Percentiles rank a stretch among this genome's conserved stretches.
These are phyloP conservation scores for Muntiacus reevesi DNA, from an alignment of 2,113 vertebrate genomes.

Conservation along the genomic window DNA sequence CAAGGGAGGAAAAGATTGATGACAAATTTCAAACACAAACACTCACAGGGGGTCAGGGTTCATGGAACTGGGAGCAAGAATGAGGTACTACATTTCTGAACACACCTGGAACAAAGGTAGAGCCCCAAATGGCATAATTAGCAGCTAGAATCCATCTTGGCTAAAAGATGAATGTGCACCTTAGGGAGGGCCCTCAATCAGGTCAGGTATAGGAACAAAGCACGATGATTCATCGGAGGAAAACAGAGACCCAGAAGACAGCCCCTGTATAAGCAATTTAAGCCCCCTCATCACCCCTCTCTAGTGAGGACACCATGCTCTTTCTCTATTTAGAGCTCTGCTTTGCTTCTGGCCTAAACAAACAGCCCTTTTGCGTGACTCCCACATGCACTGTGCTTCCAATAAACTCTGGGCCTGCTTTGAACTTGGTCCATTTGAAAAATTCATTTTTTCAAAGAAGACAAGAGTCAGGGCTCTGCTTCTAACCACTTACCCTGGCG, in stretches of 20 bases:
- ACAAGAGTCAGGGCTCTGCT: not conserved
- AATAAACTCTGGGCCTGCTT: not conserved
- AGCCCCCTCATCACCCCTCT: not conserved
- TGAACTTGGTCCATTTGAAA: not conserved
- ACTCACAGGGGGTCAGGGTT: not conserved
- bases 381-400: not conserved
- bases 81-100: not conserved
- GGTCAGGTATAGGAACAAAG: not conserved
- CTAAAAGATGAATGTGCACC: not conserved
- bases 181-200: not conserved
- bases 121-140: not conserved
- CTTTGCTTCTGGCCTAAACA: not conserved
- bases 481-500: not conserved
- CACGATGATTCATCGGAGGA: not conserved
- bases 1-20: not conserved
- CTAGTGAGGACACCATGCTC: not conserved
- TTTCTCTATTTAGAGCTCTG: not conserved
- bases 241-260: not conserved
- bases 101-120: not conserved
- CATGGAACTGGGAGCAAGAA: not conserved
- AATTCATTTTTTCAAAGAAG: not conserved
- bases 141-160: not conserved
- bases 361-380: not conserved
- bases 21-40: not conserved
- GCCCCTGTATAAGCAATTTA: not conserved